These are phyloP conservation scores for Macrostomum lignano DNA, from an alignment of 1,140 invertebrate genomes.

Conservation along the genomic window DNA sequence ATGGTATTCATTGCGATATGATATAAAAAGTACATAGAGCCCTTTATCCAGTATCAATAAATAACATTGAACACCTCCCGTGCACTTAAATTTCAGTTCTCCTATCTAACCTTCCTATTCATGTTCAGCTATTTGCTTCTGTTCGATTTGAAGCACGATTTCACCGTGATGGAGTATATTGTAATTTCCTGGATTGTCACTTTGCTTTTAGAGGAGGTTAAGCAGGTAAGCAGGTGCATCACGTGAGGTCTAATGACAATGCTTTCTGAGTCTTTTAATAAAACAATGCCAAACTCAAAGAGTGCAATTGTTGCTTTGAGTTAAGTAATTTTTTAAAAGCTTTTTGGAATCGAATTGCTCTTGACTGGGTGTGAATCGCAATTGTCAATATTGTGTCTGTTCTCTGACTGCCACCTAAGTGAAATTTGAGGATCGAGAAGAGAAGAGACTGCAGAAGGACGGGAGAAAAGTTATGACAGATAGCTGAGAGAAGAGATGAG, in stretches of 20 bases:
- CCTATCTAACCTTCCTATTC: constrained; percentile 14
- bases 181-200: constrained; percentile 14
- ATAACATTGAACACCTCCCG: not conserved
- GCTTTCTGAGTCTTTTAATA: not conserved
- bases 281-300: not conserved
- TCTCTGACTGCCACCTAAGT: too few relatives aligned
- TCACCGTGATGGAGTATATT: constrained; percentile 11
- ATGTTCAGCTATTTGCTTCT: constrained; percentile 18
- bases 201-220: constrained; percentile 14
- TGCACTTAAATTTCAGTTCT: constrained; percentile 11
- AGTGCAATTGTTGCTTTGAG: not conserved
- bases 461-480: too few relatives aligned
- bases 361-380: not conserved
- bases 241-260: too few relatives aligned
- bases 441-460: too few relatives aligned
- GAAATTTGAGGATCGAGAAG: too few relatives aligned
- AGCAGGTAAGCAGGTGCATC: constrained; percentile 17
- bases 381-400: too few relatives aligned
- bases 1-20: not conserved
- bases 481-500: too few relatives aligned
- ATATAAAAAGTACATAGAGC: not conserved
- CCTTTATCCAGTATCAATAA: constrained; percentile 2
- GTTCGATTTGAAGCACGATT: constrained; percentile 11
- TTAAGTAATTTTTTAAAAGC: not conserved
- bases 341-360: not conserved